phyloP scores from a whole-genome alignment of 2,797 vertebrate species.

The Malurus leucopterus region DNA sequence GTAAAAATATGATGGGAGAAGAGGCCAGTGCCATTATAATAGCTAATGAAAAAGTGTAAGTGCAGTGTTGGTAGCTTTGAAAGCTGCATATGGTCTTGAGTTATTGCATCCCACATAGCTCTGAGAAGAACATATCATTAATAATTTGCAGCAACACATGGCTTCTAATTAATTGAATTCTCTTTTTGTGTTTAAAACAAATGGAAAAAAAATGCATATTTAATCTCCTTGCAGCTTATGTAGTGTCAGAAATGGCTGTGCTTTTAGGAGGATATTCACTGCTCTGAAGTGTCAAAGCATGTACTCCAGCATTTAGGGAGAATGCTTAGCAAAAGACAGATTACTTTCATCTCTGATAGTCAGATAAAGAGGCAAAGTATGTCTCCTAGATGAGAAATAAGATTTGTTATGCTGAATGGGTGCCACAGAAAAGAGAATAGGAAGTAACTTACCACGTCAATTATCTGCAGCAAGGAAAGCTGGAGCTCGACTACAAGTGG shows the following conservation, averaged over 20 bases:
- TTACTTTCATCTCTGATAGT: neutral
- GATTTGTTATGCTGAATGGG: neutral
- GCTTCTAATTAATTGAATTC: neutral
- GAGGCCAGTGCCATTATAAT: neutral
- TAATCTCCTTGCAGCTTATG: neutral
- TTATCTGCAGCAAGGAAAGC: constrained; percentile 88
- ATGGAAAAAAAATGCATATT: constrained; percentile 7
- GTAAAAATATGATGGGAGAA: neutral
- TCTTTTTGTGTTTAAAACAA: constrained; percentile 1
- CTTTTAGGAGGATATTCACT: neutral
- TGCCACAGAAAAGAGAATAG: neutral
- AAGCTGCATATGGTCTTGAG: neutral
- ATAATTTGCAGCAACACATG: constrained; percentile 24
- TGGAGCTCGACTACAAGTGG: constrained; percentile 85
- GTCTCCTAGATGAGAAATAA: neutral
- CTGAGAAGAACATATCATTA: neutral
- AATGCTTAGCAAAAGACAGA: neutral
- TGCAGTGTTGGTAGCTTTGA: neutral
- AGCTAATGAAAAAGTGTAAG: neutral
- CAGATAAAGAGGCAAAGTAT: neutral
- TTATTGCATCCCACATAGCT: neutral
- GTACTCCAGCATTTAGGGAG: neutral
- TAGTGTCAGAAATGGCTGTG: neutral
- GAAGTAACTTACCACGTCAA: constrained; percentile 84
- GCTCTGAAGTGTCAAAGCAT: neutral